A percentile compares a stretch with the other conserved stretches of the same genome.
These are phyloP conservation scores for Telmatochromis brichardi DNA, from an alignment of 2,113 vertebrate species.

Conservation along the genomic window DNA sequence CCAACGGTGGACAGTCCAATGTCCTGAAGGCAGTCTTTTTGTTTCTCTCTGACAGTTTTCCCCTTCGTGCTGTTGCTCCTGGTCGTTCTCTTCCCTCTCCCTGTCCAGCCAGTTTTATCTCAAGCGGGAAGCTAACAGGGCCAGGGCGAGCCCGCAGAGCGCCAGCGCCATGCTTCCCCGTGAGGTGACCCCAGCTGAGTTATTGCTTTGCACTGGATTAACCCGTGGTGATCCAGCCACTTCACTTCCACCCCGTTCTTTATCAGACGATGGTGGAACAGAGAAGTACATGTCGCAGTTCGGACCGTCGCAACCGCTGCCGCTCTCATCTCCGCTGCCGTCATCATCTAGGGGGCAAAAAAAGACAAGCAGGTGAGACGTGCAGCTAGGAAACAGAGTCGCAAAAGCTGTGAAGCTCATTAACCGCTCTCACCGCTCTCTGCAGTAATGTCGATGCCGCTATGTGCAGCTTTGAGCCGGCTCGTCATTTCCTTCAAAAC, in stretches of 20 bases:
- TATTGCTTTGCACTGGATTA: neutral
- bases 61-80: constrained; percentile 42
- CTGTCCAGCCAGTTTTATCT: constrained; percentile 63
- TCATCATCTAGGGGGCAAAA: constrained; percentile 73
- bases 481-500: constrained; percentile 87
- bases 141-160: constrained; percentile 52
- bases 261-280: constrained; percentile 43
- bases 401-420: neutral
- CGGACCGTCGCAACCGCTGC: constrained; percentile 83
- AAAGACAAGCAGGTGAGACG: neutral
- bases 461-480: constrained; percentile 89
- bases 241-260: neutral
- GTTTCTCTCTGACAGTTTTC: constrained; percentile 59
- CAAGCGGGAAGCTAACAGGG: constrained; percentile 52
- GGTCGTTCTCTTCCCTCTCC: constrained; percentile 14
- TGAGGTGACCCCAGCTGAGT: neutral
- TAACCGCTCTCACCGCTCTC: constrained; percentile 74
- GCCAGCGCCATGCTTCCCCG: constrained; percentile 46
- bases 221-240: constrained; percentile 2
- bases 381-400: rapidly evolving
- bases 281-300: constrained; percentile 84
- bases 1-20: constrained; percentile 54
- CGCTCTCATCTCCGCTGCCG: constrained; percentile 82
- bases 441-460: constrained; percentile 83
- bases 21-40: constrained; percentile 70